phyloP scores from a whole-genome alignment of 2,888 invertebrate species.

The Slavum lentiscoides region DNA sequence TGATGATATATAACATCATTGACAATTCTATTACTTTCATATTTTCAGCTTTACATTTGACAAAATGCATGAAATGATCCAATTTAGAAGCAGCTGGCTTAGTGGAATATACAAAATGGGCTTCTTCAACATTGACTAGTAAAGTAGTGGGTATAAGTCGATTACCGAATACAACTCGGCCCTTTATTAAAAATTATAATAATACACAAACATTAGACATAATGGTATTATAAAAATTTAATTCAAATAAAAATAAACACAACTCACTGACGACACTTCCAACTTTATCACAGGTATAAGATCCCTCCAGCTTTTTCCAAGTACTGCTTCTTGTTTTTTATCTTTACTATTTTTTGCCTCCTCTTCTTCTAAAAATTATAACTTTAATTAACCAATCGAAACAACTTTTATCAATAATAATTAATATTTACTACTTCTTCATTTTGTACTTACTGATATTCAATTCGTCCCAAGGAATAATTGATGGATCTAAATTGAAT shows the following conservation, averaged over 20 bases:
- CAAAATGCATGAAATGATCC: slow-evolving; percentile 94
- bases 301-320: slow-evolving; percentile 83
- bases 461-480: slow-evolving; percentile 65
- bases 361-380: slow-evolving; percentile 62
- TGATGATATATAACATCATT: slow-evolving; percentile 8
- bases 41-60: slow-evolving; percentile 92
- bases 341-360: slow-evolving; percentile 56
- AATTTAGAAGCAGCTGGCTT: slow-evolving; percentile 91
- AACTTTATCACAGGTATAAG: slow-evolving; percentile 95
- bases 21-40: slow-evolving; percentile 66
- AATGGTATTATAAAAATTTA: neutral
- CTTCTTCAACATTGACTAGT: slow-evolving; percentile 89
- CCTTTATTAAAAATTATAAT: slow-evolving; percentile 62
- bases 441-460: slow-evolving; percentile 46
- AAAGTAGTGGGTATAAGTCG: slow-evolving; percentile 90
- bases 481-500: slow-evolving; percentile 80
- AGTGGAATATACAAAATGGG: slow-evolving; percentile 91
- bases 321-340: slow-evolving; percentile 64
- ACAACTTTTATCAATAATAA: neutral
- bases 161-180: slow-evolving; percentile 93
- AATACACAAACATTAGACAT: neutral
- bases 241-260: slow-evolving; percentile 10
- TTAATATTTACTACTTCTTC: slow-evolving; percentile 11
- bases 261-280: slow-evolving; percentile 80
- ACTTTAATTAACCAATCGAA: neutral